These are phyloP conservation scores for Hypotaenidia philippensis DNA, from an alignment of 2,797 vertebrate genomes.

Conservation along the genomic window DNA sequence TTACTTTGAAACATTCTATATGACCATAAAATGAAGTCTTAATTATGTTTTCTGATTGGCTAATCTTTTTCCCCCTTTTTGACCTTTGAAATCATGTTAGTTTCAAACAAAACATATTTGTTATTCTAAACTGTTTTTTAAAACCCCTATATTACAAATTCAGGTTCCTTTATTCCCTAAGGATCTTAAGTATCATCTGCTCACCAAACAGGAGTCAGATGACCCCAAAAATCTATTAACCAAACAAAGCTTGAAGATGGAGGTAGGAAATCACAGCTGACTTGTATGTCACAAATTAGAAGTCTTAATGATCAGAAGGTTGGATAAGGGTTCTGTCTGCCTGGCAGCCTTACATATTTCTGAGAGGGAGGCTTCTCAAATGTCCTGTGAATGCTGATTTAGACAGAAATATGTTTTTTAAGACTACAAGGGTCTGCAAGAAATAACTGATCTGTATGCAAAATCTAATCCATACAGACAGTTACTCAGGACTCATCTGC, in stretches of 20 bases:
- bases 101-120: not conserved
- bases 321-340: not conserved
- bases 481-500: not conserved
- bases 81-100: not conserved
- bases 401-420: not conserved
- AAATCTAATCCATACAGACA: not conserved
- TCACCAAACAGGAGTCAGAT: fast-evolving
- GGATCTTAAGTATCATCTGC: not conserved
- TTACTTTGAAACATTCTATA: not conserved
- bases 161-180: not conserved
- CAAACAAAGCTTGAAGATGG: not conserved
- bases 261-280: not conserved
- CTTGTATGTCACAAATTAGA: not conserved
- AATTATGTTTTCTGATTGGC: not conserved
- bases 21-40: not conserved
- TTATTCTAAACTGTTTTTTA: not conserved
- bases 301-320: not conserved
- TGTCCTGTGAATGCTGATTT: not conserved
- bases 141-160: not conserved
- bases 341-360: not conserved
- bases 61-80: not conserved
- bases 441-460: not conserved
- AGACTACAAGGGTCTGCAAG: not conserved
- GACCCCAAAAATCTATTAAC: not conserved
- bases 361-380: not conserved